Evolutionary conservation across 2,797 vertebrate genomes (phyloP), one percentile per base, ranked within the genome.

Genomic region (Pogoniulus pusillus): DNA sequence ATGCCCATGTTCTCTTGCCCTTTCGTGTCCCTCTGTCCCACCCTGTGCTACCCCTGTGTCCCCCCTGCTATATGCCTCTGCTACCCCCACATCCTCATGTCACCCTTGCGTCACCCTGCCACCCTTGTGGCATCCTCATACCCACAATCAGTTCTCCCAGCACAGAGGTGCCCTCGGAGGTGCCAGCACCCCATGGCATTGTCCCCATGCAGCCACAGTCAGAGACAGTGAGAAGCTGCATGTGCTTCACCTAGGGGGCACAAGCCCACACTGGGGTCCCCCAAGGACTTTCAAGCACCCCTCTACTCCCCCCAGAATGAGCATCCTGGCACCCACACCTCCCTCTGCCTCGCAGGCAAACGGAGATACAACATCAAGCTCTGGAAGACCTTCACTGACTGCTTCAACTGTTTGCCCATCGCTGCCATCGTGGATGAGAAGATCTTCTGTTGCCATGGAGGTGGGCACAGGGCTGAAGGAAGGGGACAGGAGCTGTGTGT

Each of bases 361-460:
- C 97, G 99, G 90, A 97, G 99, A 45, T 99, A 99, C 96, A 99
- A 99, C 97, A 99, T 99, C 96, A 99, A 99, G 86, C 97, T 99
- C 51, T 99, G 99, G 99, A 99, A 99, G 91, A 99, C 99, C 0
- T 99, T 99, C 96, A 99, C 99, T 0, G 99, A 99, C 96, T 99
- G 99, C 95, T 99, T 99, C 97, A 99, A 99, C 97, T 99, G 99
- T 92, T 96, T 99, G 93, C 99, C 99, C 91, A 99, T 99, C 1
- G 98, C 99, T 0, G 99, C 99, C 92, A 99, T 99, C 0, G 99
- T 99, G 63, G 99, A 99, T 1, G 99, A 99, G 97, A 99, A 99
- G 97, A 99, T 99, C 94, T 99, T 99, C 97, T 99, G 99, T 96
- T 99, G 99, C 92, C 99, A 99, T 0, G 99, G 99, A 98, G 99